A percentile compares a stretch with the other conserved stretches of the same genome.
Conservation (phyloP, 2,113 vertebrate genomes). For the Osmerus eperlanus region DNA sequence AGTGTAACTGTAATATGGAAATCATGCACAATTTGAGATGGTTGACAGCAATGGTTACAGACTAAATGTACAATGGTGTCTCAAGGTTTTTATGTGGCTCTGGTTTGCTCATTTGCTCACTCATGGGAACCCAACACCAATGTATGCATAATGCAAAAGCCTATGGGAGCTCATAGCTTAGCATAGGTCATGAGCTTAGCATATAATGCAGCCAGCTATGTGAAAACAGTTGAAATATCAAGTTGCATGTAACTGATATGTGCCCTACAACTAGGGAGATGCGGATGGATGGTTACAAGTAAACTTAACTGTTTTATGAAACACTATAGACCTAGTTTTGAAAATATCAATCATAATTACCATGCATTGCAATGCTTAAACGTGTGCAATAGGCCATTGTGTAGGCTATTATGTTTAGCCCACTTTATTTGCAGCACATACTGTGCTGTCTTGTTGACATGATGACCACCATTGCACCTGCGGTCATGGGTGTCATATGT, state of each 20-base stretch:
- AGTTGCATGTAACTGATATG: constrained; percentile 3
- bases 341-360: no score
- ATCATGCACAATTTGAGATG: neutral
- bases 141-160: constrained; percentile 28
- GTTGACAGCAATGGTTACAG: neutral
- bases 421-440: constrained; percentile 21
- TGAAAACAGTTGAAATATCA: neutral
- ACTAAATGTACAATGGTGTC: neutral
- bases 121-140: constrained; percentile 24
- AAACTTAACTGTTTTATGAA: neutral
- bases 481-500: neutral
- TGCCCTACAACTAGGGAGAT: neutral
- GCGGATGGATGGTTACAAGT: neutral
- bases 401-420: constrained; percentile 29
- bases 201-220: constrained; percentile 1
- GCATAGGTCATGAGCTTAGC: constrained; percentile 1
- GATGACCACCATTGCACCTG: constrained; percentile 1
- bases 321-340: neutral
- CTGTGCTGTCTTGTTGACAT: constrained; percentile 23
- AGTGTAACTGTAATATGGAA: neutral
- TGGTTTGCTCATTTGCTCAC: constrained; percentile 4
- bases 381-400: no score
- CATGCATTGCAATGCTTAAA: no score
- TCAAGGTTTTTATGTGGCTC: constrained; percentile 7
- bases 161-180: neutral